Conservation (phyloP, 2,888 invertebrate genomes). For the Oasisia sp. region DNA sequence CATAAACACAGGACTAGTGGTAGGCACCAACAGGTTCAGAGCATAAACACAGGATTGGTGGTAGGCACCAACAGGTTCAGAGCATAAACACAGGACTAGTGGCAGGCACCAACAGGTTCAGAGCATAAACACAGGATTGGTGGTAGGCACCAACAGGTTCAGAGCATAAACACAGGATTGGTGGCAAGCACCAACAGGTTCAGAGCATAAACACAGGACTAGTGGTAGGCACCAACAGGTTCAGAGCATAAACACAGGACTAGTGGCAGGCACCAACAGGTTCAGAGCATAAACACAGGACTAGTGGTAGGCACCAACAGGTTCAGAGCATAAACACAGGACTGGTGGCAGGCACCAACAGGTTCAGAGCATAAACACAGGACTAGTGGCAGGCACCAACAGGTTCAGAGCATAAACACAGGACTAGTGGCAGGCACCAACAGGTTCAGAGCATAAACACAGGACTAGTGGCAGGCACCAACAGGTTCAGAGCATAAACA, state of each 20-base stretch:
- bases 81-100: slow-evolving; percentile 82
- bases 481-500: too few relatives aligned
- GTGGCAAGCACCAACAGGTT: background rate
- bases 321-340: too few relatives aligned
- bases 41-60: too few relatives aligned
- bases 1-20: too few relatives aligned
- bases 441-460: background rate
- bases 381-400: background rate
- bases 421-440: slow-evolving; percentile 68
- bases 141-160: too few relatives aligned
- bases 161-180: too few relatives aligned
- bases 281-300: background rate
- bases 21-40: background rate
- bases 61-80: too few relatives aligned
- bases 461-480: background rate
- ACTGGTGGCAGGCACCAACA: slow-evolving; percentile 63
- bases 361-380: background rate
- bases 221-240: too few relatives aligned
- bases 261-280: background rate
- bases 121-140: background rate
- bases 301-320: background rate
- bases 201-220: background rate
- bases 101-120: background rate
- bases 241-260: slow-evolving; percentile 89
- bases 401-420: too few relatives aligned